Conservation (phyloP, 2,888 invertebrate genomes). For the Phengaris alcon region DNA sequence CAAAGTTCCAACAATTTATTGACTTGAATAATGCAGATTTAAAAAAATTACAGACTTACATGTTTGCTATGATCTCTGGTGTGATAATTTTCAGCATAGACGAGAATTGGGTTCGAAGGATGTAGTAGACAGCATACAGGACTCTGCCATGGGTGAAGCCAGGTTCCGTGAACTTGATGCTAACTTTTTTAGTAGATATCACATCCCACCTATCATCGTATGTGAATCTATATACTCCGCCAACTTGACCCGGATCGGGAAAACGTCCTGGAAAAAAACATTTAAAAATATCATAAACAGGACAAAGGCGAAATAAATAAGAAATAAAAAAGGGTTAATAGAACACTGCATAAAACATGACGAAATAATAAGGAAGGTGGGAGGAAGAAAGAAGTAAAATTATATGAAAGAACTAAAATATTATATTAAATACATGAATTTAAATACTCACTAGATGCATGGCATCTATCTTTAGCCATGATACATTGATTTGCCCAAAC, state of each 20-base stretch:
- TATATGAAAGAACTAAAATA: too few relatives aligned
- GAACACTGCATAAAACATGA: too few relatives aligned
- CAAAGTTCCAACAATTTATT: too few relatives aligned
- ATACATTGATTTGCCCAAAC: constrained; percentile 57
- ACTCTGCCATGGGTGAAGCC: background rate
- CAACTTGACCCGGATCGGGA: background rate
- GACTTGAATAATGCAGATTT: background rate
- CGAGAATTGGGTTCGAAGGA: background rate
- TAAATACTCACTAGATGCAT: constrained; percentile 57
- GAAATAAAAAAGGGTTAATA: too few relatives aligned
- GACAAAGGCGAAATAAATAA: too few relatives aligned
- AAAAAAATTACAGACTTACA: constrained; percentile 1
- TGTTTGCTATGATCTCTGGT: constrained; percentile 17
- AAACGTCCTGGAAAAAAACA: background rate
- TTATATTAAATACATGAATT: too few relatives aligned
- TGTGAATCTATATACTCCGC: background rate
- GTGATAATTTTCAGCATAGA: constrained; percentile 7
- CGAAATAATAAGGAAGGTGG: too few relatives aligned
- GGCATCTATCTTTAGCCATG: constrained; percentile 51
- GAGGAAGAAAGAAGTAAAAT: too few relatives aligned
- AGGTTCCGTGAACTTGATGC: background rate
- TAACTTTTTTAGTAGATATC: background rate
- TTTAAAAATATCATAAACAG: too few relatives aligned
- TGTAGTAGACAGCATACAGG: background rate
- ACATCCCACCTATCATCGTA: constrained; percentile 5